A percentile compares a stretch with the other conserved stretches of the same genome.
phyloP scores from a whole-genome alignment of 2,888 invertebrate species.

The Cinara cedri region DNA sequence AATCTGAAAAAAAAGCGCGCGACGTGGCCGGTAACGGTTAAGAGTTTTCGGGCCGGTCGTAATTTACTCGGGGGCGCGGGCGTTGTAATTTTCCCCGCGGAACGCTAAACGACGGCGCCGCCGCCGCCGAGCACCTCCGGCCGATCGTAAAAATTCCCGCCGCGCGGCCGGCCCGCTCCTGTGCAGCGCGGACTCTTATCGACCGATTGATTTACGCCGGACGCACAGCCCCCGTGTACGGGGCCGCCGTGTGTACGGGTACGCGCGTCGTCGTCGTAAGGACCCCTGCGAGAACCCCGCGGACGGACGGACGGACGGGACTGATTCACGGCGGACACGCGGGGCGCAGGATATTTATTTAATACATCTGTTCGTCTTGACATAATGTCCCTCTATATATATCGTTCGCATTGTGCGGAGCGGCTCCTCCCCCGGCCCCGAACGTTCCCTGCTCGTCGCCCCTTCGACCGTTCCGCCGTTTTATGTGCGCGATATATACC shows the following conservation, averaged over 20 bases:
- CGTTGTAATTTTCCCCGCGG: constrained; percentile 10
- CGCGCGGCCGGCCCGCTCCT: too few species aligned
- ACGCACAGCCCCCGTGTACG: not conserved
- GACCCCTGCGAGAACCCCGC: constrained; percentile 24
- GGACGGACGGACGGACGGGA: constrained; percentile 35
- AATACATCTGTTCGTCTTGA: constrained; percentile 70
- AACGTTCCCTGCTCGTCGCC: constrained; percentile 27
- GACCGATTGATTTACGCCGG: constrained; percentile 47
- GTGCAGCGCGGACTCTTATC: constrained; percentile 32
- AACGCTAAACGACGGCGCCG: constrained; percentile 10
- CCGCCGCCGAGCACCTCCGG: too few species aligned
- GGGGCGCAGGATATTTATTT: constrained; percentile 66
- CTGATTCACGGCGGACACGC: constrained; percentile 51
- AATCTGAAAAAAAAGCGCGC: constrained; percentile 16
- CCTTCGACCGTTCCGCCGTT: constrained; percentile 14
- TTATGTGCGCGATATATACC: constrained; percentile 50
- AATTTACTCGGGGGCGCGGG: constrained; percentile 31
- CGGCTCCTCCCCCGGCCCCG: constrained; percentile 45
- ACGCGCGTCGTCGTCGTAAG: not conserved
- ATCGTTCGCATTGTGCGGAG: constrained; percentile 63
- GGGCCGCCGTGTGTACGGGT: not conserved
- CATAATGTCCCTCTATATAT: constrained; percentile 73
- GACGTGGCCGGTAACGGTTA: constrained; percentile 37
- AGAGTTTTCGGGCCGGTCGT: constrained; percentile 37
- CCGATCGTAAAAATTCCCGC: constrained; percentile 51